Evolutionary conservation across 2,888 invertebrate species (phyloP), one percentile per base, ranked within the genome.

Genomic region (Steinernema carpocapsae): DNA sequence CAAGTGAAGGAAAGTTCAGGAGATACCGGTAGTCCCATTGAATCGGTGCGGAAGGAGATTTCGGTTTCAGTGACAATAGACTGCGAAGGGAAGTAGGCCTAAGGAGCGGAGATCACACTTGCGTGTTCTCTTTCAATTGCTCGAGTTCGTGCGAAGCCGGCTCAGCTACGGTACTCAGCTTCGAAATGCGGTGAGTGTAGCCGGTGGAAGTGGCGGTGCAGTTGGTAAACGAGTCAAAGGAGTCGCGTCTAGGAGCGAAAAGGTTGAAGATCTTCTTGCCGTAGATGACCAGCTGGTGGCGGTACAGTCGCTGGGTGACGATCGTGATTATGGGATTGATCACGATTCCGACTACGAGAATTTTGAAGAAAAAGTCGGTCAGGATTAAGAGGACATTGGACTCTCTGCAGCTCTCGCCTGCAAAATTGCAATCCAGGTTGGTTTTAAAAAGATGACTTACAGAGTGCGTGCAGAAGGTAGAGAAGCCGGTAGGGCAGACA

Each of bases 301-400:
- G 76, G 72, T 83, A 79, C 26, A 84, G 81, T 46, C 83, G 73
- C 73, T 86, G 86, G 0, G 86, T 86, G 72, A 82, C 78, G 42
- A 86, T 82, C 1, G 86, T 86, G 74, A 86, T 85, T 64, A 85
- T 48, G 7, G 86, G 85, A 76, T 85, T 86, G 76, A 85, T 78
- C 59, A 87, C 82, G 71, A 83, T 87, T n/a, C 86, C 86, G 22
- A 86, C 76, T 37, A 84, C 84, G 29, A 87, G 75, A 22, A 86
- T 64, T 45, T 78, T 76, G 76, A 84, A 86, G 75, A 82, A 86
- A 17, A 77, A 64, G 52, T 77, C 75, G 3, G 77, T 83, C n/a
- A 78, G n/a, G 4, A n/a, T 10, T 37, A 37, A 3, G 37, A 6
- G 10, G 37, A 37, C 3, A 6, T 3, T 37, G 37, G 37, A 37